Evolutionary conservation across 1,140 invertebrate genomes (phyloP).

Genomic region (Caenorhabditis tropicalis): DNA sequence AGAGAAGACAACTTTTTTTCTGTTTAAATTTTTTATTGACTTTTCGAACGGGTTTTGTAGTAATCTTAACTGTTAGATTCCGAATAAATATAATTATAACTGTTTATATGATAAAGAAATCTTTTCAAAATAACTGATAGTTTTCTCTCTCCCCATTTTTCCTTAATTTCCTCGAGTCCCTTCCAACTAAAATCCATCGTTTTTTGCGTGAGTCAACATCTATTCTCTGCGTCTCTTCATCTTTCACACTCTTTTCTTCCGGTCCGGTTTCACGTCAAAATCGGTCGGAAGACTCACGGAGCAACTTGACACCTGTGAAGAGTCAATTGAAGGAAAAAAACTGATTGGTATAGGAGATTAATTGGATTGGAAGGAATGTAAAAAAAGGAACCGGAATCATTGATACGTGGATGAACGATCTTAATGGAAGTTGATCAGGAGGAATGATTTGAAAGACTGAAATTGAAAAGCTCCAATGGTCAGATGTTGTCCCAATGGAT

Average conservation of each 20-base stretch:
- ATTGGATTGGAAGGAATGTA: not conserved
- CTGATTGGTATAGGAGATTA: conserved; percentile 33
- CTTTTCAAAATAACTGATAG: not conserved
- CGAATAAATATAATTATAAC: too few species aligned
- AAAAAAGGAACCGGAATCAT: not conserved
- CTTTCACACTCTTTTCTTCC: not conserved
- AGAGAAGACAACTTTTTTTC: too few species aligned
- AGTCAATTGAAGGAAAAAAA: not conserved
- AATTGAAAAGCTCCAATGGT: too few species aligned
- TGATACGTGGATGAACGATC: too few species aligned
- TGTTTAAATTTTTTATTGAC: too few species aligned
- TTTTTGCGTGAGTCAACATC: not conserved
- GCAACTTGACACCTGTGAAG: conserved; percentile 40
- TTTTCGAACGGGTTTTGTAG: too few species aligned
- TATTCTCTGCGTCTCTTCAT: not conserved
- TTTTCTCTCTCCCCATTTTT: too few species aligned
- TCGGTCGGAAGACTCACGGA: not conserved
- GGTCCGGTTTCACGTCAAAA: conserved; percentile 25
- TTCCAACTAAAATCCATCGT: not conserved
- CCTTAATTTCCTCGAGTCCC: too few species aligned
- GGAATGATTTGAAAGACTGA: too few species aligned
- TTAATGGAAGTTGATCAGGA: too few species aligned
- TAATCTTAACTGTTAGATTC: too few species aligned
- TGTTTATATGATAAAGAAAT: too few species aligned
- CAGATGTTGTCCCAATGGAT: not conserved